Evolutionary conservation across 92 coral and sea anemone species (phyloP).

Genomic region (Porites divaricata): DNA sequence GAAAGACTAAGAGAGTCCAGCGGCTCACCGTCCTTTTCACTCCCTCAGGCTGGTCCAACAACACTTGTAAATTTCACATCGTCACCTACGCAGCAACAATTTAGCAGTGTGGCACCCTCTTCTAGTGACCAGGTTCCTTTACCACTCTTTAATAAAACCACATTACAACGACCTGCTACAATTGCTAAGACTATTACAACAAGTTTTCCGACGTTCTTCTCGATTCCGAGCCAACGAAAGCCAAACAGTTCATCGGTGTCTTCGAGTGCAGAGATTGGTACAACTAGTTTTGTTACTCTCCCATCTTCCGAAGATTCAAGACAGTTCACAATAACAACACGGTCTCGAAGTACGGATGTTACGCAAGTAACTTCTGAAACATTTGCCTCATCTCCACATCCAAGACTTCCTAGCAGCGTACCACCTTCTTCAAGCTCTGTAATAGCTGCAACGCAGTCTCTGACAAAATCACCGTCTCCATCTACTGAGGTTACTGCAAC

Average conservation of each 20-base stretch:
- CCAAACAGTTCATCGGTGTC: neutral
- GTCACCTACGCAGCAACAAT: neutral
- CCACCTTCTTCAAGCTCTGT: neutral
- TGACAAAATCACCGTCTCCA: neutral
- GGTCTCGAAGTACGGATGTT: neutral
- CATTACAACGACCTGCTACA: neutral
- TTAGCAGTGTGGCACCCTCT: neutral
- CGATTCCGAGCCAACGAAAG: neutral
- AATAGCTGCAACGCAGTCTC: neutral
- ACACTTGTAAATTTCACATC: neutral
- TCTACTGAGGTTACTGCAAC: neutral
- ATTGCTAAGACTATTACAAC: neutral
- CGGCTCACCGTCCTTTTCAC: neutral
- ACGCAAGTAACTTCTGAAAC: neutral
- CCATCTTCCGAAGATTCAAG: neutral
- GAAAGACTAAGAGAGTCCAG: neutral
- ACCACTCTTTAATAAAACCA: neutral
- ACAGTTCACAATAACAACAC: neutral
- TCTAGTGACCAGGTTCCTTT: neutral
- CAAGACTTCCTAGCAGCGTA: neutral
- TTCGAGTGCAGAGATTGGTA: neutral
- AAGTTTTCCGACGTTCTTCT: neutral
- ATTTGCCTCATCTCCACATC: neutral
- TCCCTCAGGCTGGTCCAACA: neutral
- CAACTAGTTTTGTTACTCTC: neutral